Conservation (phyloP, 1,140 invertebrate species). For the Cydia pomonella region DNA sequence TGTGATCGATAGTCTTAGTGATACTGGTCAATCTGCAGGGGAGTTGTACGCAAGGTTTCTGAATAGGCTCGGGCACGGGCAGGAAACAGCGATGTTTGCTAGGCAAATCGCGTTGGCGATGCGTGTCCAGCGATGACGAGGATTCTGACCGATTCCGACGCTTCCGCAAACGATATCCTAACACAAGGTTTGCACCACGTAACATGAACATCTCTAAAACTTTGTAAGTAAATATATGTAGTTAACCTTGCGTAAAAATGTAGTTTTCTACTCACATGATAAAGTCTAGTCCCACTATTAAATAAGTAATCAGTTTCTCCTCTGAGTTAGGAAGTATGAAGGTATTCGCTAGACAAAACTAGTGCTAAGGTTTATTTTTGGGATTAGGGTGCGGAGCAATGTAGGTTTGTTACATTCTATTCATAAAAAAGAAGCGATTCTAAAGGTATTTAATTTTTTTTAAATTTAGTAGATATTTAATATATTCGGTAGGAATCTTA, state of each 20-base stretch:
- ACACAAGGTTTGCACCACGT: slow-evolving; percentile 1
- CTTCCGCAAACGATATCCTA: slow-evolving; percentile 42
- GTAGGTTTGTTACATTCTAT: too few species aligned
- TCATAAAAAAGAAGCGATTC: too few species aligned
- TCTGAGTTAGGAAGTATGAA: too few species aligned
- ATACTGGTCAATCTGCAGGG: not conserved
- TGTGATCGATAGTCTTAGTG: not conserved
- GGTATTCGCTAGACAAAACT: too few species aligned
- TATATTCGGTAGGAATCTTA: too few species aligned
- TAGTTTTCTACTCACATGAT: not conserved
- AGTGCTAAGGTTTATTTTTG: too few species aligned
- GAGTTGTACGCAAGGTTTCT: slow-evolving; percentile 13
- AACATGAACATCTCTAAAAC: not conserved
- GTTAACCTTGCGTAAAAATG: not conserved
- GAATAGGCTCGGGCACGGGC: slow-evolving; percentile 32
- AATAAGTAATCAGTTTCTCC: too few species aligned
- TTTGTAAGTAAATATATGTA: not conserved
- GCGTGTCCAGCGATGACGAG: slow-evolving; percentile 54
- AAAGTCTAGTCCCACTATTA: not conserved
- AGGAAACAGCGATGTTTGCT: slow-evolving; percentile 54
- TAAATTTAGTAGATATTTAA: too few species aligned
- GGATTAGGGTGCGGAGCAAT: too few species aligned
- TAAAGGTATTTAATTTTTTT: too few species aligned
- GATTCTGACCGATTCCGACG: slow-evolving; percentile 40
- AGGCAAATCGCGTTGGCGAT: slow-evolving; percentile 55